Evolutionary conservation across 2,888 invertebrate genomes (phyloP).

Genomic region (Cataglyphis livida): DNA sequence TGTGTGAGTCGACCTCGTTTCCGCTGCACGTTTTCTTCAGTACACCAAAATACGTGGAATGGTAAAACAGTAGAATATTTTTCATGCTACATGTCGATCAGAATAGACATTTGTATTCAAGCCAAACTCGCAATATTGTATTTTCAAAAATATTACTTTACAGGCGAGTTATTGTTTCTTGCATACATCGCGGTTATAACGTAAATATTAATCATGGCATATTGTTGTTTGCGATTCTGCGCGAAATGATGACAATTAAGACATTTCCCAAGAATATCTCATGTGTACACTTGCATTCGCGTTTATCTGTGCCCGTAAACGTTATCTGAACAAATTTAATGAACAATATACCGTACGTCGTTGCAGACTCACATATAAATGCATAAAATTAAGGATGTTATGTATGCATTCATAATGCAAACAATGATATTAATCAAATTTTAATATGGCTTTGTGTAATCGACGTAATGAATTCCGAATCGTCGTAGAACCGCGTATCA

Average conservation of each 20-base stretch:
- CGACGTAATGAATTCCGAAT: slow-evolving; percentile 44
- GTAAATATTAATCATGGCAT: slow-evolving; percentile 14
- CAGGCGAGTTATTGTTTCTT: slow-evolving; percentile 36
- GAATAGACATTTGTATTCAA: slow-evolving; percentile 51
- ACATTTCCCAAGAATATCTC: slow-evolving; percentile 13
- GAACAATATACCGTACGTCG: slow-evolving; percentile 16
- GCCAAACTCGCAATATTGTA: slow-evolving; percentile 29
- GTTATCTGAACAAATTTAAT: slow-evolving; percentile 49
- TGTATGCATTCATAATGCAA: slow-evolving; percentile 24
- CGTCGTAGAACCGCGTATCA: slow-evolving; percentile 45
- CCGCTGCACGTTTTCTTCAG: slow-evolving; percentile 45
- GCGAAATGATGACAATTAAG: slow-evolving; percentile 17
- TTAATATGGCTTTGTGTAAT: slow-evolving; percentile 32
- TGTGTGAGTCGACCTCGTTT: slow-evolving; percentile 40
- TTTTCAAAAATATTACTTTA: slow-evolving; percentile 51
- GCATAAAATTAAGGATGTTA: slow-evolving; percentile 49
- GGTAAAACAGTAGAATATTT: slow-evolving; percentile 51
- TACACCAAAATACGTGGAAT: slow-evolving; percentile 47
- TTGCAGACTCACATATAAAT: slow-evolving; percentile 5
- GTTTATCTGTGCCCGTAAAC: slow-evolving; percentile 36
- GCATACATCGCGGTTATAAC: slow-evolving; percentile 6
- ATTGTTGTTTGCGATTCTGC: slow-evolving; percentile 2
- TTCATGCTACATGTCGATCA: slow-evolving; percentile 54
- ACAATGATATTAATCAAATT: slow-evolving; percentile 47
- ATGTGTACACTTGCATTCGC: not conserved